Evolutionary conservation across 2,888 invertebrate species (phyloP), one percentile per base, ranked within the genome.

Genomic region (Nymphalis urticae): DNA sequence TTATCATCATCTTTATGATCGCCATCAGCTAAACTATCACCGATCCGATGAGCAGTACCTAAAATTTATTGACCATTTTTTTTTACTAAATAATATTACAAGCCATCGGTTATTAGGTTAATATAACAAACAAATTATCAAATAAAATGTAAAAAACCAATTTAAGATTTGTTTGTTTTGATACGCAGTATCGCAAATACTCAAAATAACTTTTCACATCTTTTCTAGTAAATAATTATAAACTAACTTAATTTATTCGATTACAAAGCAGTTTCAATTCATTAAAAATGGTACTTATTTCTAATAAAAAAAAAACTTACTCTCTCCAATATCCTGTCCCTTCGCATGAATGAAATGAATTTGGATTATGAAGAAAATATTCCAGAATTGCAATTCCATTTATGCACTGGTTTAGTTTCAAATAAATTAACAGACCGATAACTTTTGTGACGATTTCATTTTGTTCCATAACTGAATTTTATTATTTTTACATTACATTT

Each of bases 371-470:
- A 90, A 81, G 68, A 89, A 75, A 77, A 76, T 85, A 77, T 78
- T 84, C 88, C 86, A 88, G 80, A 86, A 83, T 78, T 87, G 85
- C 85, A 90, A 90, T 85, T 91, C 91, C 92, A 92, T 92, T 91
- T 90, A 91, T 89, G 78, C 81, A 86, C 80, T 74, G 78, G 80
- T 80, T 70, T 69, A 58, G 74, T 79, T 75, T 63, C 76, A 77
- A 82, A 75, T 77, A 69, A 79, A 83, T 87, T 81, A 90, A 79
- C 81, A 82, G 79, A 85, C 81, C 77, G 73, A 76, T 71, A 78
- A 77, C 75, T 70, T 76, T 78, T 77, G 75, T 76, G 69, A 74
- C 66, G 72, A 72, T 74, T 69, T 76, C 89, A 90, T 90, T 79
- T 75, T 87, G 82, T 88, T 89, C 90, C 91, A 90, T 90, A 79